Base-by-base conservation (phyloP, 2,888 invertebrate genomes). In the Callyntrura guangdongensis region DNA sequence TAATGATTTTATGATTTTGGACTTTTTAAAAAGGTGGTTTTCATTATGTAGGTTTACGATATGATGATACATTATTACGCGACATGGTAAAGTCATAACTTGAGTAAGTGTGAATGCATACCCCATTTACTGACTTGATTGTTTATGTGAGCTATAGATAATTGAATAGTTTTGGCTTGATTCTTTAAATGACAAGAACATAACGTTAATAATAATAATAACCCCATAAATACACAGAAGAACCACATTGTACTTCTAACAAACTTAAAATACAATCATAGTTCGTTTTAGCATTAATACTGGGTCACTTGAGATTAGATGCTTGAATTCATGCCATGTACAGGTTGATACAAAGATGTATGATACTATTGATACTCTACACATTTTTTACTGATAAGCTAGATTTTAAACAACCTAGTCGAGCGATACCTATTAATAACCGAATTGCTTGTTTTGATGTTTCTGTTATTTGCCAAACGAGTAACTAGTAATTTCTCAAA, bases 271-370 rank as follows among this genome's bases (percentile, higher is more conserved):
- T 25, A n/a, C 25, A 22, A 25, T 64, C n/a, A 64, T 25, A 22
- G 25, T 25, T 25, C 11, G 25, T 64, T 8, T 36, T 67, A n/a
- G n/a, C n/a, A 8, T 36, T 67, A 67, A 11, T 36, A 67, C 67
- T 67, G 27, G 67, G 67, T 67, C 67, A 67, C 27, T n/a, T 36
- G 67, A 67, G 67, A 67, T 67, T 67, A 67, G 36, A 27, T 25
- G 67, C 36, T 67, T 67, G 67, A 67, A 11, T 67, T 14, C 27
- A 25, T 5, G 22, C 25, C 59, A 64, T 64, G 25, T 22, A 4
- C 17, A 64, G 25, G 64, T 64, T 9, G 22, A 1, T 25, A 64
- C 25, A 11, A 4, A 20, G 4, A 61, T 64, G 0, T 25, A 11
- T 64, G 9, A 64, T 64, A 25, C n/a, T 61, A 11, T 61, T 22